A percentile compares a stretch with the other conserved stretches of the same genome.
These are phyloP conservation scores for Drosophila hamatofila DNA, from an alignment of 2,888 invertebrate genomes.

Conservation along the genomic window DNA sequence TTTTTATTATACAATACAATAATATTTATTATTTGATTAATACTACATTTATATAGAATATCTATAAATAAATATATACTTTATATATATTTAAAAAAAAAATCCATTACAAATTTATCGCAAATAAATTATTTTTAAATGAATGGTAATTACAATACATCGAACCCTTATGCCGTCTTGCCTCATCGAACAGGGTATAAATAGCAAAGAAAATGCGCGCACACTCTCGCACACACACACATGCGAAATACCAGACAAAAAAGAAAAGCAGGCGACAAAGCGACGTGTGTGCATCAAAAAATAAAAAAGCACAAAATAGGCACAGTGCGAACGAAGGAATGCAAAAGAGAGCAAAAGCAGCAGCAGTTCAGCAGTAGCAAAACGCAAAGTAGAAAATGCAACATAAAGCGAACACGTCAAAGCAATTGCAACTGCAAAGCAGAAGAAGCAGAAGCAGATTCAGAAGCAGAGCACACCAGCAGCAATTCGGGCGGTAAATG, in stretches of 20 bases:
- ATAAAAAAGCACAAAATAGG: slow-evolving; percentile 62
- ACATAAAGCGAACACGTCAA: slow-evolving; percentile 58
- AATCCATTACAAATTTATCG: no score
- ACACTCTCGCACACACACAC: slow-evolving; percentile 19
- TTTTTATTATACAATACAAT: no score
- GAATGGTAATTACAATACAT: background rate
- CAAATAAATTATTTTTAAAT: background rate
- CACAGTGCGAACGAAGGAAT: slow-evolving; percentile 70
- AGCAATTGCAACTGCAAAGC: slow-evolving; percentile 56
- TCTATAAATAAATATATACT: background rate
- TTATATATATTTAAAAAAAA: background rate
- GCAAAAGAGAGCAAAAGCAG: slow-evolving; percentile 33
- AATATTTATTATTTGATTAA: no score
- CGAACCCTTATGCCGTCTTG: background rate
- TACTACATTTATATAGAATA: background rate
- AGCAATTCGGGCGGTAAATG: slow-evolving; percentile 23
- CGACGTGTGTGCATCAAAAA: slow-evolving; percentile 44
- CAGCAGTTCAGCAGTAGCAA: slow-evolving; percentile 27
- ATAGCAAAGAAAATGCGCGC: slow-evolving; percentile 60
- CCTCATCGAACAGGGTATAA: slow-evolving; percentile 16
- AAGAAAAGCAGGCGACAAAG: slow-evolving; percentile 52
- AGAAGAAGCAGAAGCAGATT: slow-evolving; percentile 20
- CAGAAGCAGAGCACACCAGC: slow-evolving; percentile 10
- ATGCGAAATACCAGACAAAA: slow-evolving; percentile 59
- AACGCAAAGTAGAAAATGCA: slow-evolving; percentile 65